Base-by-base conservation (phyloP, 2,113 vertebrate species). In the Naja naja region DNA sequence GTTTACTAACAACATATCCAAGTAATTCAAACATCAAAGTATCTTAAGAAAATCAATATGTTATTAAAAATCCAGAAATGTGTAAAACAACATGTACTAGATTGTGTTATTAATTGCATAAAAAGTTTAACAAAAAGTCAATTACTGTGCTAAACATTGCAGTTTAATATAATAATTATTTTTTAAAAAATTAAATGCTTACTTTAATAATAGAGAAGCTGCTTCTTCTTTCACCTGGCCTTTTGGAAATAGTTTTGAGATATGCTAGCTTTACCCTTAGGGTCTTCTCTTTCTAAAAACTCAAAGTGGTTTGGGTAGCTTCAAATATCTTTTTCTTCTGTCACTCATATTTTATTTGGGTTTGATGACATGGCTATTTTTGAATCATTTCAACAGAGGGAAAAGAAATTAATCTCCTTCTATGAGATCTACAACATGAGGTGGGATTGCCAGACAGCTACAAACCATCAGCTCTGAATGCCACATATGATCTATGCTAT, bases 291-390 rank as follows among this genome's bases (percentile, higher is more conserved):
- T 96, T 96, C 92, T 96, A 96, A 94, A 94, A 91, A 92, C 96
- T 95, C 89, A n/a, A 91, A 92, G 94, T 88, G 90, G 88, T 43
- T 60, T 92, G 87, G 93, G 95, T 94, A 90, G 90, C 81, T 95
- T 94, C 96, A 93, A 88, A 95, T 96, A 94, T 94, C 49, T 96
- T 88, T 95, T 95, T 85, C 93, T 88, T 94, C 49, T 0, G 87
- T 95, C 96, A 97, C 91, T 96, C 93, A 95, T 96, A 96, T 81
- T 97, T 96, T 96, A 94, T 96, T 96, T 95, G 90, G 47, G 85
- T 95, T 90, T 96, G 94, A 94, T 96, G 96, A 97, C 97, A 97
- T 92, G 92, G 93, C 95, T 97, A 94, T 96, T 97, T 93, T 96
- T 95, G 95, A 96, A 95, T 96, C 93, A 90, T 58, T 93, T 95